Evolutionary conservation across 2,113 vertebrate species (phyloP).

Genomic region (Dipodomys merriami): DNA sequence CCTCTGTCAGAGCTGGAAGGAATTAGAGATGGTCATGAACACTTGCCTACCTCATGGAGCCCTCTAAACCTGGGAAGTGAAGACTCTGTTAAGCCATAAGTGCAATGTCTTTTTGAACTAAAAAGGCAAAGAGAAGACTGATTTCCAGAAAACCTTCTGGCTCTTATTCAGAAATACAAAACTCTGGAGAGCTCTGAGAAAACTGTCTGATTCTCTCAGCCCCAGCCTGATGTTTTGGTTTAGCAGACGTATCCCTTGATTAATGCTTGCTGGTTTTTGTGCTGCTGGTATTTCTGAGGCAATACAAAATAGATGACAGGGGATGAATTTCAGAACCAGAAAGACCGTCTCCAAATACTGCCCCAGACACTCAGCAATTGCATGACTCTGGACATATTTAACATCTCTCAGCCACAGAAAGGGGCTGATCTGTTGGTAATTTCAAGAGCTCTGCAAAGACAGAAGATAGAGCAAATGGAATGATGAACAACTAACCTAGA

Average conservation of each 20-base stretch:
- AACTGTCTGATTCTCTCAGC: background rate
- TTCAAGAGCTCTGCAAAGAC: background rate
- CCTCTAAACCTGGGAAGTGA: background rate
- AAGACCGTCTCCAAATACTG: background rate
- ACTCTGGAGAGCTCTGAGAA: background rate
- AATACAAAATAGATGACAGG: background rate
- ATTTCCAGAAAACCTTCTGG: background rate
- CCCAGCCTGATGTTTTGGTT: background rate
- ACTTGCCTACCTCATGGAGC: background rate
- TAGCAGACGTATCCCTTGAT: background rate
- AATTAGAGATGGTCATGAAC: background rate
- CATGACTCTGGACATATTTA: background rate
- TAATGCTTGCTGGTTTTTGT: background rate
- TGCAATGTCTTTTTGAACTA: background rate
- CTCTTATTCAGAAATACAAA: background rate
- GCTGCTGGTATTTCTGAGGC: background rate
- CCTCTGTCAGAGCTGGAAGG: constrained; percentile 90
- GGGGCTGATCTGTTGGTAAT: background rate
- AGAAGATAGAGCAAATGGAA: background rate
- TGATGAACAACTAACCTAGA: background rate
- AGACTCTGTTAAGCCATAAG: background rate
- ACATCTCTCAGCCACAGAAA: background rate
- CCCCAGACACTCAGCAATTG: background rate
- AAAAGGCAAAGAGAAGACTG: background rate
- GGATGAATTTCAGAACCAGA: background rate